Percentiles rank a stretch among this genome's conserved stretches.
These are phyloP conservation scores for Eleutherodactylus coqui DNA, from an alignment of 2,797 vertebrate genomes.

Conservation along the genomic window DNA sequence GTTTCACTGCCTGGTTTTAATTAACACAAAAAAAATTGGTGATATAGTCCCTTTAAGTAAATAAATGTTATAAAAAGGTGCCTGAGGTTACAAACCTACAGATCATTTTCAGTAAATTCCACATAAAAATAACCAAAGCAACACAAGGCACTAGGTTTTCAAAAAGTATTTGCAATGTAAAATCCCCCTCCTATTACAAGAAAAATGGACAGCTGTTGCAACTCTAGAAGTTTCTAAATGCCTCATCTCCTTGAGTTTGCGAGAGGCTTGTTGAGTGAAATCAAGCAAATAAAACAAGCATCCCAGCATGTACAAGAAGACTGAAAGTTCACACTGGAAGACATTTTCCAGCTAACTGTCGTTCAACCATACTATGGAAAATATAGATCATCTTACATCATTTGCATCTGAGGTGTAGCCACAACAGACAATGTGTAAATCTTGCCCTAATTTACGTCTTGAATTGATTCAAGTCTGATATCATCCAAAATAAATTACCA, in stretches of 20 bases:
- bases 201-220: constrained; percentile 66
- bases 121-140: constrained; percentile 50
- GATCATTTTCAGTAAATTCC: constrained; percentile 47
- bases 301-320: constrained; percentile 54
- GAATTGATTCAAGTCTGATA: constrained; percentile 61
- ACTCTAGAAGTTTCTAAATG: constrained; percentile 68
- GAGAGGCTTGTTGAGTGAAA: constrained; percentile 60
- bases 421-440: constrained; percentile 64
- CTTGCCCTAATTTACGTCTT: constrained; percentile 64
- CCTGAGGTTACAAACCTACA: constrained; percentile 23
- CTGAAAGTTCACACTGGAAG: constrained; percentile 64
- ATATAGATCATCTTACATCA: constrained; percentile 65
- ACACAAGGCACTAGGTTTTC: constrained; percentile 64
- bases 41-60: neutral
- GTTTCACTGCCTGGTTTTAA: no score
- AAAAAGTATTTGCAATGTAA: constrained; percentile 65
- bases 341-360: constrained; percentile 67
- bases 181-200: constrained; percentile 54
- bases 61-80: neutral
- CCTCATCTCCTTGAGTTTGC: constrained; percentile 63
- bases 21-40: no score
- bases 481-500: constrained; percentile 11
- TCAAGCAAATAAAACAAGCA: constrained; percentile 58
- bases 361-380: constrained; percentile 66
- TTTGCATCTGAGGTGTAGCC: constrained; percentile 61